phyloP scores from a whole-genome alignment of 64 coral and sea anemone species.

The Astreopora myriophthalma region DNA sequence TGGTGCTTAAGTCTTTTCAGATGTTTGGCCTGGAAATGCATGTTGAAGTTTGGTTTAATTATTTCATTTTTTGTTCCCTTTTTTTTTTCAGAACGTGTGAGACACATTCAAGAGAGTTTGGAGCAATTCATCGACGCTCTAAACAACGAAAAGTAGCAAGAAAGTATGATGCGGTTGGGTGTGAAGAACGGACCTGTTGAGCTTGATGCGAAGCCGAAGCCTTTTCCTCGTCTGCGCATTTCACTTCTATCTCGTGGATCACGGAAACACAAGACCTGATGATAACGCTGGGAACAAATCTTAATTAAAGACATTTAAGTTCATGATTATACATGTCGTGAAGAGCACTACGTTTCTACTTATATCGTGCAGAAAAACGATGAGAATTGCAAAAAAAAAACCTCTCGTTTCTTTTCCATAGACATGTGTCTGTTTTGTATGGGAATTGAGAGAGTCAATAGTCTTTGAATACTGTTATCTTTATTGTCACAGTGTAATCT shows the following conservation, averaged over 20 bases:
- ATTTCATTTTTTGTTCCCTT: neutral
- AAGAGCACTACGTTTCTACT: neutral
- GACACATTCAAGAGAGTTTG: slow-evolving; percentile 98
- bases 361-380: too few relatives aligned
- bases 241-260: too few relatives aligned
- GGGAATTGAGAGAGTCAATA: too few relatives aligned
- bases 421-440: too few relatives aligned
- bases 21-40: too few relatives aligned
- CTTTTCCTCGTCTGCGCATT: too few relatives aligned
- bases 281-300: neutral
- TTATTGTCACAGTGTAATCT: neutral
- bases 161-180: neutral
- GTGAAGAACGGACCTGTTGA: neutral
- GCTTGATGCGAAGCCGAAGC: too few relatives aligned
- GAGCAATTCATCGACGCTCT: slow-evolving; percentile 96
- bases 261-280: neutral
- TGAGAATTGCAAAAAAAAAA: too few relatives aligned
- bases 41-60: neutral
- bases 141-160: slow-evolving; percentile 77
- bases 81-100: slow-evolving; percentile 84
- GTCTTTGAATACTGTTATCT: too few relatives aligned
- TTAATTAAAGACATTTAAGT: neutral
- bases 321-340: neutral
- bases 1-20: too few relatives aligned
- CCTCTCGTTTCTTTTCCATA: too few relatives aligned